phyloP scores from a whole-genome alignment of 2,113 vertebrate genomes.

The Lagenorhynchus albirostris region DNA sequence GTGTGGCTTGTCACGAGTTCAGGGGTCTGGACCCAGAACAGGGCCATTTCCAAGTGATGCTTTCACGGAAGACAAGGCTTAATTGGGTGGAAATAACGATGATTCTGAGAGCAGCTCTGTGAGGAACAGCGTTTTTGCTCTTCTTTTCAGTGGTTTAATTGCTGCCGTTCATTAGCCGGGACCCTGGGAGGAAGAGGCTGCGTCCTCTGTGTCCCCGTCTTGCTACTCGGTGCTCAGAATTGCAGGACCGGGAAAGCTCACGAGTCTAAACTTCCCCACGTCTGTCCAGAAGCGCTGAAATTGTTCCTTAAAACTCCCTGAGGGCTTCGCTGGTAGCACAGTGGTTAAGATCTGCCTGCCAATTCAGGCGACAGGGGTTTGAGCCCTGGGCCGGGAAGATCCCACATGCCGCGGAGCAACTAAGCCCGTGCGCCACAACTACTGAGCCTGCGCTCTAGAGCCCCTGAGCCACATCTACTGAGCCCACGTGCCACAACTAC shows the following conservation, averaged over 20 bases:
- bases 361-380: too few relatives aligned
- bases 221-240: background rate
- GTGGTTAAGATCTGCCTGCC: too few relatives aligned
- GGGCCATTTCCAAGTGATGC: conserved; percentile 35
- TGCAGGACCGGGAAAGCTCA: background rate
- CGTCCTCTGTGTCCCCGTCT: too few relatives aligned
- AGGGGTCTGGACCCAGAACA: background rate
- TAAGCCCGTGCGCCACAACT: too few relatives aligned
- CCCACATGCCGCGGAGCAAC: too few relatives aligned
- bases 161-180: background rate
- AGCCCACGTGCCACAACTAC: too few relatives aligned
- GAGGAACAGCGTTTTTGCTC: background rate
- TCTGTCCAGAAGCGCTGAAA: background rate
- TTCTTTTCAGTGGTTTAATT: background rate
- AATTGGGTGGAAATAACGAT: conserved; percentile 28
- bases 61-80: conserved; percentile 49
- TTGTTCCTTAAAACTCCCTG: background rate
- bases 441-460: too few relatives aligned
- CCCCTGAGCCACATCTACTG: too few relatives aligned
- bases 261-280: too few relatives aligned
- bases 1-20: background rate
- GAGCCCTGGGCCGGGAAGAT: too few relatives aligned
- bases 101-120: background rate
- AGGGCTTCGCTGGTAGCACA: too few relatives aligned
- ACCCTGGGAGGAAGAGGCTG: too few relatives aligned